Conservation (phyloP, 2,888 invertebrate genomes). For the Athalia circularis region DNA sequence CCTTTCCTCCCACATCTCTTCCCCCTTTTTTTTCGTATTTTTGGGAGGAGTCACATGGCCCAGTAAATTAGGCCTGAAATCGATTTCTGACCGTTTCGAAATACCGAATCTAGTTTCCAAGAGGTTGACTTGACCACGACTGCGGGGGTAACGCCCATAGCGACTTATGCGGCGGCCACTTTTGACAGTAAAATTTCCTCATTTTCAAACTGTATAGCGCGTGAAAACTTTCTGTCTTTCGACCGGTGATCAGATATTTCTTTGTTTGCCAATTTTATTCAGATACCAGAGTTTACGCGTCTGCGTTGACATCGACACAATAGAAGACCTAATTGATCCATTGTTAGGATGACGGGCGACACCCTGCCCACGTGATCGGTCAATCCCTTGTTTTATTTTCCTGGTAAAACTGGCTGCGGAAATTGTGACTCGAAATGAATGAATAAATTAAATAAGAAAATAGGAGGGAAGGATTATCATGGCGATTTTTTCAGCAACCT, state of each 20-base stretch:
- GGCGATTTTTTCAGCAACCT: too few species aligned
- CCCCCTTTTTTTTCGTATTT: neutral
- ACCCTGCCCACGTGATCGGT: slow-evolving; percentile 24
- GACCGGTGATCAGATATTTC: neutral
- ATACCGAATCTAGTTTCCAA: slow-evolving; percentile 43
- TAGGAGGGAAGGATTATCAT: too few species aligned
- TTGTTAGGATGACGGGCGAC: slow-evolving; percentile 30
- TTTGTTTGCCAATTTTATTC: slow-evolving; percentile 32
- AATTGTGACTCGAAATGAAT: neutral
- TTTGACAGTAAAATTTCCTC: neutral
- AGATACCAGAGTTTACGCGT: slow-evolving; percentile 14
- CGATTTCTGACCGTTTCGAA: slow-evolving; percentile 55
- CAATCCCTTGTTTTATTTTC: slow-evolving; percentile 21
- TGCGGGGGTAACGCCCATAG: slow-evolving; percentile 44
- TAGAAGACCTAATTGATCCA: slow-evolving; percentile 17
- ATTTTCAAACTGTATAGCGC: neutral
- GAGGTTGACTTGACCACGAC: slow-evolving; percentile 34
- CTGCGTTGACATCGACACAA: slow-evolving; percentile 38
- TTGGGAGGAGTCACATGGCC: slow-evolving; percentile 25
- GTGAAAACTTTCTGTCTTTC: neutral
- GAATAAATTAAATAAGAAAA: too few species aligned
- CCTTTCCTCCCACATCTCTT: neutral
- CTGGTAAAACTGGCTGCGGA: neutral
- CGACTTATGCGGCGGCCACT: neutral
- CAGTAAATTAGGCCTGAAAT: slow-evolving; percentile 61